These are phyloP conservation scores for Muscicapa striata DNA, from an alignment of 2,797 vertebrate genomes.

Conservation along the genomic window DNA sequence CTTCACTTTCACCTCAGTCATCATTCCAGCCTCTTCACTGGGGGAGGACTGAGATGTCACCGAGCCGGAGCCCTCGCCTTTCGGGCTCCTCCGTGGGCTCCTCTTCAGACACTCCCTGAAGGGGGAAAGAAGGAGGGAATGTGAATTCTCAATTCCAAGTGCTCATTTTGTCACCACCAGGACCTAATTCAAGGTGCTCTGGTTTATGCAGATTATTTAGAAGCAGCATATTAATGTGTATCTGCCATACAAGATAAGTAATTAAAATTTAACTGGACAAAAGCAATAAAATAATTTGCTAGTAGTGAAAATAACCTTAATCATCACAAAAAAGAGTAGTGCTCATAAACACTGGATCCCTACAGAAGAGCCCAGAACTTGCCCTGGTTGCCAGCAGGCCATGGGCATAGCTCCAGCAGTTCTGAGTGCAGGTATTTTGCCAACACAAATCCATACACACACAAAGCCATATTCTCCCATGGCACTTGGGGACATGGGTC, in stretches of 20 bases:
- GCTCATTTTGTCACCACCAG: not conserved
- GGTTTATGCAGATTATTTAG: not conserved
- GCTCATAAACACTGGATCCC: not conserved
- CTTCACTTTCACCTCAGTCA: conserved; percentile 88
- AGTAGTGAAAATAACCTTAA: not conserved
- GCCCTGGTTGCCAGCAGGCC: not conserved
- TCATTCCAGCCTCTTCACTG: conserved; percentile 75
- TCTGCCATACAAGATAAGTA: not conserved
- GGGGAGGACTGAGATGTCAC: conserved; percentile 69
- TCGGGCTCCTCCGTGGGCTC: conserved; percentile 69
- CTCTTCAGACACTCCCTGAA: conserved; percentile 78
- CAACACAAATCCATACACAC: not conserved
- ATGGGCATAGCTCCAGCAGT: not conserved
- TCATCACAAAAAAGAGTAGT: not conserved
- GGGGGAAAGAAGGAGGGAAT: not conserved
- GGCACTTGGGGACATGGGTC: not conserved
- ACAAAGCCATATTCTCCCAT: not conserved
- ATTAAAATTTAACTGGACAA: not conserved
- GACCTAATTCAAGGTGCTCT: not conserved
- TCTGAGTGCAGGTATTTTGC: not conserved
- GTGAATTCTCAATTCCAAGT: not conserved
- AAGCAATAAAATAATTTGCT: not conserved
- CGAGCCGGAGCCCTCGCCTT: conserved; percentile 72
- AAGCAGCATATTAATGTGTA: not conserved
- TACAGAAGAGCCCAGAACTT: not conserved